Base-by-base conservation (phyloP, 2,888 invertebrate genomes). In the Drosophila rubida region DNA sequence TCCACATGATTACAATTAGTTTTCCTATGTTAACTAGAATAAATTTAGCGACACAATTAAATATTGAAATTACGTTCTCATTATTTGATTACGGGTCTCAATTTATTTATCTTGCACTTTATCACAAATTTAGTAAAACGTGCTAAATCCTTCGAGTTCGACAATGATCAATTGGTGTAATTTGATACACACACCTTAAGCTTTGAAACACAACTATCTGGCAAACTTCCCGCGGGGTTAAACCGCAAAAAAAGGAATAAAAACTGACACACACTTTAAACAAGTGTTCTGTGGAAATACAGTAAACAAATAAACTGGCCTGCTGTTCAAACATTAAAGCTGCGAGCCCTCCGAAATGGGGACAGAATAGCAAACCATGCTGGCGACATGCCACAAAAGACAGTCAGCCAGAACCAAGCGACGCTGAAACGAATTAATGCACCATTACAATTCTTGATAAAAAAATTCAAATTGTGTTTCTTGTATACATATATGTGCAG, bases 401-500 rank as follows among this genome's bases (percentile, higher is more conserved):
- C 55, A 22, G 46, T 32, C 44, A 78, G n/a, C n/a, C 32, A 32
- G 62, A 60, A 74, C 42, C 50, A 59, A 62, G 45, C 67, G 69
- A 23, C 55, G 58, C 80, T 74, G 86, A 44, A 77, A 55, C 72
- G 64, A 82, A 87, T 82, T 84, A 82, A 87, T 86, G 75, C 83
- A 82, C 63, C 75, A 80, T 69, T 75, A 62, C 80, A 66, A 80
- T 69, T 65, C 60, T 68, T 84, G 79, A 82, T 81, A 84, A 74
- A 51, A 58, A 32, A n/a, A 32, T n/a, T n/a, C n/a, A 32, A 69
- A 16, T 50, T 54, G 42, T 41, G 30, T 30, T 25, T 25, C 9
- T 14, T 37, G 44, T 35, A 35, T 42, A 54, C 19, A 35, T n/a
- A 42, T 53, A 41, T 14, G 27, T 25, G 16, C 8, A 58, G 1